Evolutionary conservation across 2,888 invertebrate genomes (phyloP).

Genomic region (Microplitis deprimator): DNA sequence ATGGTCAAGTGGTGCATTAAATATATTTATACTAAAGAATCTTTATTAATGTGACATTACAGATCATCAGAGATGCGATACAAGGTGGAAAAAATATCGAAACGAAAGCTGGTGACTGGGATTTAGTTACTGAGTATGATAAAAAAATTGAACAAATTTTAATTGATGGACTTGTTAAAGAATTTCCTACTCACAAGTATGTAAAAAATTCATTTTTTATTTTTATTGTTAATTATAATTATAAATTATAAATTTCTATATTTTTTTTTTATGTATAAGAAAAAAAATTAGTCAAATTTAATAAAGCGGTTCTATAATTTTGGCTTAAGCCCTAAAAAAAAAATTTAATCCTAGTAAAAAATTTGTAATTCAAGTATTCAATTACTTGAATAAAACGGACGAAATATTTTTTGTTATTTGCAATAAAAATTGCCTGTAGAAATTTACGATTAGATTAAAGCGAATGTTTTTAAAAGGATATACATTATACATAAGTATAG

Average conservation of each 20-base stretch:
- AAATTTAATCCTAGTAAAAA: too few relatives aligned
- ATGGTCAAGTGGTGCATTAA: background rate
- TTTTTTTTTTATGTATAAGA: too few relatives aligned
- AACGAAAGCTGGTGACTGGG: constrained; percentile 79
- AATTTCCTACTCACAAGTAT: constrained; percentile 78
- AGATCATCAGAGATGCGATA: constrained; percentile 63
- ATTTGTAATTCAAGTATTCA: too few relatives aligned
- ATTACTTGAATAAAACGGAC: too few relatives aligned
- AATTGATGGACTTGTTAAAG: constrained; percentile 74
- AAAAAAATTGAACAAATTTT: constrained; percentile 82
- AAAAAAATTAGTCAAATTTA: too few relatives aligned
- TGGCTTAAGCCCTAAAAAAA: too few relatives aligned
- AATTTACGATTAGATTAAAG: background rate
- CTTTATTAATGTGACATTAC: constrained; percentile 24
- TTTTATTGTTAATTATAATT: background rate
- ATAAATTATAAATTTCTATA: background rate
- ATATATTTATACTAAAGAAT: constrained; percentile 8
- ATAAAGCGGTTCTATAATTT: too few relatives aligned
- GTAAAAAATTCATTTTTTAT: constrained; percentile 40
- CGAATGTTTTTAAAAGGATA: too few relatives aligned
- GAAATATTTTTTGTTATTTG: too few relatives aligned
- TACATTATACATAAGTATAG: too few relatives aligned
- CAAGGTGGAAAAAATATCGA: constrained; percentile 67
- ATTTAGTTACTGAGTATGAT: constrained; percentile 88
- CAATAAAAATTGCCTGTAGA: background rate